Evolutionary conservation across 2,888 invertebrate species (phyloP), one percentile per base, ranked within the genome.

Genomic region (Euspilapteryx auroguttella): DNA sequence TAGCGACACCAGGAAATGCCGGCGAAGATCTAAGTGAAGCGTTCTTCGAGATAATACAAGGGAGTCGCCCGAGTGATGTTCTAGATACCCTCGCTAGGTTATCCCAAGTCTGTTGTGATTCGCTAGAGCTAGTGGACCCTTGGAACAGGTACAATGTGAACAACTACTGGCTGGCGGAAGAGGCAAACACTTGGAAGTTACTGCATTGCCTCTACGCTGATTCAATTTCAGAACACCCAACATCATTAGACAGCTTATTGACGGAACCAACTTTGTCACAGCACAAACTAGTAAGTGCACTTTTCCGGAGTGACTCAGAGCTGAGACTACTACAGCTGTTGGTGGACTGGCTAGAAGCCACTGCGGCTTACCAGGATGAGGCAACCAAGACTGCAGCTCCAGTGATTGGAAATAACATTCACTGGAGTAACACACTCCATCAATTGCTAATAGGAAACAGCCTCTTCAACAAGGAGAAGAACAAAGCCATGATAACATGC

Each of bases 361-460:
- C 87, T 52, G 87, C 91, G 11, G 85, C 89, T 46, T 92, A 88
- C 49, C 86, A 89, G 15, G 94, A 94, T 55, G 65, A 62, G 39
- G 55, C 65, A 1, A 69, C 69, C 6, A 59, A 65, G 31, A 66
- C 69, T 2, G 49, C 64, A 1, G 69, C 65, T 23, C 71, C 73
- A 23, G 51, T 73, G 0, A 63, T 68, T 22, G 55, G 55, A n/a
- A 73, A 73, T 33, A 86, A 89, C 29, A 81, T 91, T 25, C 89
- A 89, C 15, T 94, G 94, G 94, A 92, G 94, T 54, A 94, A 95
- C 51, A 94, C 94, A 2, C 69, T 94, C 12, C 89, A 91, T 57
- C 85, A 89, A 43, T 53, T 91, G 29, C 66, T 87, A 33, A 55
- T 69, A 34, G 73, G 76, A 5, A 47, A 55, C 8, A 75, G 69